These are phyloP conservation scores for Rhizoglyphus robini DNA, from an alignment of 1,140 invertebrate genomes.

Conservation along the genomic window DNA sequence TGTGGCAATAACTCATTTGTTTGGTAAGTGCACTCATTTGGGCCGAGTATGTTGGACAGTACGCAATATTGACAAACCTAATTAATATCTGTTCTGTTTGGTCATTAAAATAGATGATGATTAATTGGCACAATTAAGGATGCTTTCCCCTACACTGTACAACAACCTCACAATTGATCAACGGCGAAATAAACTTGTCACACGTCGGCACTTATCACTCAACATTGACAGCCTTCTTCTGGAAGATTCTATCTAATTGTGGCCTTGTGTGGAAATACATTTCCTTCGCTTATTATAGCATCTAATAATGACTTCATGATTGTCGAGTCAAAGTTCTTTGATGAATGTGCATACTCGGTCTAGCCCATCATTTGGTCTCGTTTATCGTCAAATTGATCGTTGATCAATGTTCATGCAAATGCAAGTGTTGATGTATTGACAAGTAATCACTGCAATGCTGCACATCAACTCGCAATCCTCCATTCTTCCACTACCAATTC, in stretches of 20 bases:
- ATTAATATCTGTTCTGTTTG: neutral
- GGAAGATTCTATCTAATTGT: neutral
- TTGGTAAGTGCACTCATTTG: neutral
- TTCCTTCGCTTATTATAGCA: no score
- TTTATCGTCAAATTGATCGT: no score
- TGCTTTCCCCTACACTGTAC: neutral
- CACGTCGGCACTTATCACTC: neutral
- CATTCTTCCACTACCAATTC: no score
- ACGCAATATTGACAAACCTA: neutral
- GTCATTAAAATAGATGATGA: conserved; percentile 3
- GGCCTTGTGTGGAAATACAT: no score
- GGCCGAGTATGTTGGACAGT: neutral
- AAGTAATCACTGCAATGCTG: no score
- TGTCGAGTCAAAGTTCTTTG: no score
- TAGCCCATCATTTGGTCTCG: no score
- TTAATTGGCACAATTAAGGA: conserved; percentile 1
- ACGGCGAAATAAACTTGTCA: neutral
- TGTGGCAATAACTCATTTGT: neutral
- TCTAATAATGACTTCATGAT: no score
- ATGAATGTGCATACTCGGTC: no score
- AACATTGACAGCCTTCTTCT: neutral
- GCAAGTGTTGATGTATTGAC: no score
- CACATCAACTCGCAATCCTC: no score
- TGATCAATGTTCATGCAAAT: no score
- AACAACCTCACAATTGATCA: neutral